phyloP scores from a whole-genome alignment of 2,113 vertebrate species.

The Xenus cinereus region DNA sequence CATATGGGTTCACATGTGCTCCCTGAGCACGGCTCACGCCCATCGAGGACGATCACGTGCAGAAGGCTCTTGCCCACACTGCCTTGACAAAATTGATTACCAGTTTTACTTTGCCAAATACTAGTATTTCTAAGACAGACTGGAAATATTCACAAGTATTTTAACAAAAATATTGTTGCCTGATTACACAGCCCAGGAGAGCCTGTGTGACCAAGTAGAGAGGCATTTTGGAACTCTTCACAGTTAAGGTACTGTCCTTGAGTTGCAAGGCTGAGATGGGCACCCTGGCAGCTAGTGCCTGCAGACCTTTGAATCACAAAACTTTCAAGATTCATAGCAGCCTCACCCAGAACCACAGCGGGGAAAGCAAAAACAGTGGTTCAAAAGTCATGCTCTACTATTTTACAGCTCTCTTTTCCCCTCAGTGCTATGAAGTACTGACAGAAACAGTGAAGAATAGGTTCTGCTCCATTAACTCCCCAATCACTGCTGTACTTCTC shows the following conservation, averaged over 20 bases:
- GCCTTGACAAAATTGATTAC: not conserved
- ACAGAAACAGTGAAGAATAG: not conserved
- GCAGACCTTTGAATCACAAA: not conserved
- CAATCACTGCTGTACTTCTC: not conserved
- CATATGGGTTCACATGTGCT: fast-evolving
- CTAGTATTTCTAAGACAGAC: not conserved
- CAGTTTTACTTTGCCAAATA: not conserved
- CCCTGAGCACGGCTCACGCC: fast-evolving
- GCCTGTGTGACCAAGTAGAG: not conserved
- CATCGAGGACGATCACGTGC: fast-evolving
- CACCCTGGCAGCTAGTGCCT: not conserved
- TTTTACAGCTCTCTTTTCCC: not conserved
- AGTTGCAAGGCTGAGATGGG: not conserved
- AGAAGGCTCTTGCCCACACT: not conserved
- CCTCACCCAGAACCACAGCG: not conserved
- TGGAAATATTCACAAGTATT: not conserved
- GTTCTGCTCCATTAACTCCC: not conserved
- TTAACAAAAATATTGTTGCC: not conserved
- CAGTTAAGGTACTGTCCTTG: not conserved
- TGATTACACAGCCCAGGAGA: not conserved
- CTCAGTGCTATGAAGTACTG: not conserved
- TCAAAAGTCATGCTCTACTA: not conserved
- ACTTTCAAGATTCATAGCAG: not conserved
- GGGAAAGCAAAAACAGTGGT: not conserved
- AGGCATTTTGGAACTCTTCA: not conserved